Evolutionary conservation across 2,888 invertebrate species (phyloP), one percentile per base, ranked within the genome.

Genomic region (Teleogryllus oceanicus): DNA sequence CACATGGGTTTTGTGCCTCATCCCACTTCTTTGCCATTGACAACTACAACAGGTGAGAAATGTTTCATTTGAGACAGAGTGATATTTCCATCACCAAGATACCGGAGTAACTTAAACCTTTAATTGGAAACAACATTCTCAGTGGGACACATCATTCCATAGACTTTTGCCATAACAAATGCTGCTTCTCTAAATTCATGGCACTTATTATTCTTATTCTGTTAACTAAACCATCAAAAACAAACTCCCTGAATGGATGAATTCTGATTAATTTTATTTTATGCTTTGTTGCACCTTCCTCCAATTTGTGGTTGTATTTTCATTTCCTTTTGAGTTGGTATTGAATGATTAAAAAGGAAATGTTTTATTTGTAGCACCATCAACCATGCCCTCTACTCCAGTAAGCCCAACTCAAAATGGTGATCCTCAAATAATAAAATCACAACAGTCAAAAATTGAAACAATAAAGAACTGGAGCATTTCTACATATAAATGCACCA

Each of bases 401-500:
- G 89, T 88, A 81, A 90, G 90, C 77, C 91, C 91, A 2, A 88
- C 91, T 21, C 90, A 90, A 84, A 92, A 92, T 85, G 92, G 92
- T 74, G 91, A 91, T 83, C 89, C 91, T 18, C 90, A 91, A 2
- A 91, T 92, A 0, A 87, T 93, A 81, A 91, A 92, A 80, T 90
- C 91, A 62, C 81, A 82, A 24, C 82, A 82, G 75, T 94, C 95
- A 77, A 94, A 96, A 87, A 93, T 99, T 85, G 98, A 98, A 87
- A 93, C 94, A 81, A 89, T 99, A 82, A 96, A 95, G 86, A 96
- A 95, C 86, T 99, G 99, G 99, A 96, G 98, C 83, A 95, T 99
- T 86, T 97, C 97, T 82, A 98, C 98, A 0, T 99, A 97, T 87
- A 99, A 98, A 88, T 99, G 98, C 87, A 99, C 99, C 11, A 95